Evolutionary conservation across 2,113 vertebrate species (phyloP).

Genomic region (Chiloscyllium plagiosum): DNA sequence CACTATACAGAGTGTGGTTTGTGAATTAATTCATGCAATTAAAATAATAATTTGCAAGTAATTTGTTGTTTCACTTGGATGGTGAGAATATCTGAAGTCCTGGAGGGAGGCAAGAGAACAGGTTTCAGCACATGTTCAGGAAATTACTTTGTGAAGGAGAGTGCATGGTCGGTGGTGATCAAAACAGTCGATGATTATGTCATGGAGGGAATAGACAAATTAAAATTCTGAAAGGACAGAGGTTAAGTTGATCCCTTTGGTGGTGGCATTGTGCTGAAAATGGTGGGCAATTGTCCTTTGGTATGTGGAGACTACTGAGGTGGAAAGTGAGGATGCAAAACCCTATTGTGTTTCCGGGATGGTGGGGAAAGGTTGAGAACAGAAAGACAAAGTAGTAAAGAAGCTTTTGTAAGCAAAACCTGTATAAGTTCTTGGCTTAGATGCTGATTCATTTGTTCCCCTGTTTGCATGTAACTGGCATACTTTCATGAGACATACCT

Average conservation of each 20-base stretch:
- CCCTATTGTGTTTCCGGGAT: neutral
- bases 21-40: neutral
- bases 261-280: neutral
- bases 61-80: neutral
- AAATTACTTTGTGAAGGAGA: neutral
- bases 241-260: neutral
- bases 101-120: neutral
- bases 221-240: neutral
- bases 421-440: neutral
- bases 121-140: neutral
- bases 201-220: no score
- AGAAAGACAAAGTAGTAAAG: neutral
- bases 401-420: neutral
- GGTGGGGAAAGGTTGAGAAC: neutral
- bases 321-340: neutral
- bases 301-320: neutral
- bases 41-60: neutral
- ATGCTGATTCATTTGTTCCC: neutral
- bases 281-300: neutral
- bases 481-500: neutral
- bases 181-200: neutral
- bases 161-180: neutral
- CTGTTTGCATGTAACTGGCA: neutral
- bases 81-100: neutral
- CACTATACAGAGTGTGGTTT: neutral